Conservation (phyloP, 2,888 invertebrate species). For the Silvanus unidentatus region DNA sequence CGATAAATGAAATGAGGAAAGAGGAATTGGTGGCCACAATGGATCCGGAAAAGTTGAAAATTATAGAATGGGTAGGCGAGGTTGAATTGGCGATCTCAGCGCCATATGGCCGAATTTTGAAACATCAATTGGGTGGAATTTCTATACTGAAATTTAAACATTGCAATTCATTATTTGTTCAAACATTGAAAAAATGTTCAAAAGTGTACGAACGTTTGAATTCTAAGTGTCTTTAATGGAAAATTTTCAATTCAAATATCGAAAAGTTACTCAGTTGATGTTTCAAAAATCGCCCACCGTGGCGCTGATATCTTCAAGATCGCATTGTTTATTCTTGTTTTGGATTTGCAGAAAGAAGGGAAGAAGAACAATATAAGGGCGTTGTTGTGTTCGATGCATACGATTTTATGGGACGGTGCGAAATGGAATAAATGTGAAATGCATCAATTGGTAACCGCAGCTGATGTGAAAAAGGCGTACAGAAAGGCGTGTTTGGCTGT, state of each 20-base stretch:
- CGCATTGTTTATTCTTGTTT: slow-evolving; percentile 1
- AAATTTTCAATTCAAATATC: too few relatives aligned
- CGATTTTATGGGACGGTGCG: slow-evolving; percentile 87
- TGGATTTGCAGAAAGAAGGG: slow-evolving; percentile 70
- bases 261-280: too few relatives aligned
- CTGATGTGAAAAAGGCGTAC: slow-evolving; percentile 94
- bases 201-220: too few relatives aligned
- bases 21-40: slow-evolving; percentile 78
- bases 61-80: slow-evolving; percentile 75
- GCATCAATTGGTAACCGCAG: slow-evolving; percentile 85
- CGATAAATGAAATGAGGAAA: slow-evolving; percentile 90
- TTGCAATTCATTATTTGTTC: too few relatives aligned
- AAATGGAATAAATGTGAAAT: slow-evolving; percentile 93
- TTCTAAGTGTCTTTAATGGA: too few relatives aligned
- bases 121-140: too few relatives aligned
- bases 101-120: too few relatives aligned
- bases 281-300: too few relatives aligned
- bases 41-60: slow-evolving; percentile 86
- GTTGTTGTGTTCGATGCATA: slow-evolving; percentile 87
- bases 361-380: slow-evolving; percentile 96
- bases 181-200: too few relatives aligned
- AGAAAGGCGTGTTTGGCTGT: slow-evolving; percentile 93
- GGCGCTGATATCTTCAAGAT: too few relatives aligned
- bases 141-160: too few relatives aligned
- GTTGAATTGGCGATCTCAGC: too few relatives aligned